phyloP scores from a whole-genome alignment of 1,140 invertebrate genomes.

The Dendroctonus valens region DNA sequence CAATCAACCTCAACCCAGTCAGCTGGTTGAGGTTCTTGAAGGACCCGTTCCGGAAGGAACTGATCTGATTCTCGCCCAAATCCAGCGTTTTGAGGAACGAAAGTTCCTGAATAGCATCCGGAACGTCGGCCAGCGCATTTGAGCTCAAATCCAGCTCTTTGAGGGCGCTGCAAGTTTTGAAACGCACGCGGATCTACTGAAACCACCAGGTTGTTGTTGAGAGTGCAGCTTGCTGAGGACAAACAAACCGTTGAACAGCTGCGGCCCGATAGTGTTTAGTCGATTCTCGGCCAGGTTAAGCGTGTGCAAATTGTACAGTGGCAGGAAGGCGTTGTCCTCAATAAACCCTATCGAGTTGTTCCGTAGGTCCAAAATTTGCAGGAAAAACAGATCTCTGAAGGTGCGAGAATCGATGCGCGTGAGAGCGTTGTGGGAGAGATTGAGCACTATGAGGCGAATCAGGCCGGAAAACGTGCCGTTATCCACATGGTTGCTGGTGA shows the following conservation, averaged over 20 bases:
- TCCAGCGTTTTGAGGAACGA: constrained; percentile 83
- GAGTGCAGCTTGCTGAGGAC: constrained; percentile 78
- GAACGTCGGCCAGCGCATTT: constrained; percentile 78
- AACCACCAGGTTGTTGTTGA: constrained; percentile 83
- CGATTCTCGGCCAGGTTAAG: constrained; percentile 83
- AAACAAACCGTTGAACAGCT: constrained; percentile 81
- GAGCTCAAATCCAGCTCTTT: constrained; percentile 86
- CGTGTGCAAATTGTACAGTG: constrained; percentile 82
- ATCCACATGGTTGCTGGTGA: constrained; percentile 79
- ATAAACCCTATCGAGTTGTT: constrained; percentile 86
- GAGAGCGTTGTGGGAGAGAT: constrained; percentile 80
- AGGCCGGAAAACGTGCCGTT: constrained; percentile 80
- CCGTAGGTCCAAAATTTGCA: constrained; percentile 83
- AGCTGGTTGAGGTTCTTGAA: constrained; percentile 81
- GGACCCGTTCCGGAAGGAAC: constrained; percentile 73
- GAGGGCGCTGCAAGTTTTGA: constrained; percentile 84
- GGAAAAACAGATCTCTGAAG: constrained; percentile 82
- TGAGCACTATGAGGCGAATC: constrained; percentile 78
- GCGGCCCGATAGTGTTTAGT: constrained; percentile 74
- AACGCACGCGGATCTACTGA: constrained; percentile 81
- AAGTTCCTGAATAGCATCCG: constrained; percentile 77
- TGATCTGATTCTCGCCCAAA: constrained; percentile 83
- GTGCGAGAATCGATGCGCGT: constrained; percentile 78
- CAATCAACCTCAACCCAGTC: constrained; percentile 78
- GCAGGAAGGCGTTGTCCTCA: constrained; percentile 82